Evolutionary conservation across 1,140 invertebrate genomes (phyloP), one percentile per base, ranked within the genome.

Genomic region (Rhyzopertha dominica): DNA sequence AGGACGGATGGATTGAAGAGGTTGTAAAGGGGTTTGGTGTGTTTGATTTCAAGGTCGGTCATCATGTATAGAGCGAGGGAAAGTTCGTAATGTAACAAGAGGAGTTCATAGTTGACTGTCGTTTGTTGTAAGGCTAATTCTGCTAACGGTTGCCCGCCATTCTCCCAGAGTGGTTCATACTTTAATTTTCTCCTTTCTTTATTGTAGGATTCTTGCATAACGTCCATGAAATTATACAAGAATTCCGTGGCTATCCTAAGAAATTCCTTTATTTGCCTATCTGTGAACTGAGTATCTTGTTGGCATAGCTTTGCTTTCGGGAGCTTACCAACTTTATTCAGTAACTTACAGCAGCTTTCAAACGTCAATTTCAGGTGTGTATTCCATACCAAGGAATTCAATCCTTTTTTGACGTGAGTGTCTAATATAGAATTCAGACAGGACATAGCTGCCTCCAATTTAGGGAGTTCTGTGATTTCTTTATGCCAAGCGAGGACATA

Each of bases 281-380:
- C 83, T 25, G 80, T 78, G 43, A 93, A 76, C 18, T 84, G 82
- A 38, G 88, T 70, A 51, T 86, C 82, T 64, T 85, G 84, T 24
- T 75, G 65, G 51, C 82, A 87, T 25, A 92, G 71, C 51, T 84
- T 76, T 58, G 91, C 90, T 68, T 90, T 92, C 0, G 88, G 89
- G 38, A 89, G 67, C 69, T 87, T 90, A 8, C 90, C 90, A 8
- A 87, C 79, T 72, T 93, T 95, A 54, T 95, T 90, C 26, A 95
- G 83, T 1, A 95, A 69, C 56, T 84, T 81, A 14, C 81, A 81
- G 14, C 77, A 70, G 1, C 76, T 69, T 70, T 90, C 83, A 59
- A 91, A 80, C 17, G 78, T 71, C 59, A 84, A 82, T 56, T 82
- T 81, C 16, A 93, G 66, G 59, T 90, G 88, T 39, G 87, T 84